A percentile compares a stretch with the other conserved stretches of the same genome.
Conservation (phyloP, 2,888 invertebrate species). For the Helicoverpa assulta region DNA sequence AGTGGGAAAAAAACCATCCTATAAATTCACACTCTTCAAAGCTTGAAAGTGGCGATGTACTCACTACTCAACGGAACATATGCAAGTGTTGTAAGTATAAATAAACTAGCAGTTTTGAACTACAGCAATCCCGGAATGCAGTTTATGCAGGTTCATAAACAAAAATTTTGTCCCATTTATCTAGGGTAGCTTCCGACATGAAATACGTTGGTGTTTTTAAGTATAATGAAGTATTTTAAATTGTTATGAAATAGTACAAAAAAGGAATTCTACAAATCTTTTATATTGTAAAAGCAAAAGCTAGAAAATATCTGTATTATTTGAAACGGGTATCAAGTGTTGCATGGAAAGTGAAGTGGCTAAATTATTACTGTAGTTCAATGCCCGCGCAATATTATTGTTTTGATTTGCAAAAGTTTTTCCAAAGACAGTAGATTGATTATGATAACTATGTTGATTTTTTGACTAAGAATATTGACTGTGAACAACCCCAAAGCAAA, state of each 20-base stretch:
- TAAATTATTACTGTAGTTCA: not conserved
- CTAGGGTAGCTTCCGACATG: constrained; percentile 4
- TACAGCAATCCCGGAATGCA: not conserved
- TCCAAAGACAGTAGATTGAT: too few relatives aligned
- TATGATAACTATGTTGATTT: too few relatives aligned
- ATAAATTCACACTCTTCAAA: not conserved
- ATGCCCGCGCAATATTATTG: too few relatives aligned
- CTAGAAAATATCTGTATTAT: too few relatives aligned
- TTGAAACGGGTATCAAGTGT: not conserved
- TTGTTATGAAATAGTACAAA: not conserved
- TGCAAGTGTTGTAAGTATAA: not conserved
- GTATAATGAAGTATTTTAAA: not conserved
- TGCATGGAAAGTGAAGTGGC: not conserved
- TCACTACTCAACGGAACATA: not conserved
- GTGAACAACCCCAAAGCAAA: too few relatives aligned
- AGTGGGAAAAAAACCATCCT: too few relatives aligned
- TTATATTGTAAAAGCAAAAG: too few relatives aligned
- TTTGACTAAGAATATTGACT: too few relatives aligned
- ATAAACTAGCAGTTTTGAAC: not conserved
- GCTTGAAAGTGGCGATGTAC: not conserved
- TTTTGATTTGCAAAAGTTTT: too few relatives aligned
- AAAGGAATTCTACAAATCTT: too few relatives aligned
- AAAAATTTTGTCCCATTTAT: constrained; percentile 1
- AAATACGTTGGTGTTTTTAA: not conserved
- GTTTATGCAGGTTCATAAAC: constrained; percentile 1